Base-by-base conservation (phyloP, 2,797 vertebrate species). In the Tauraco hartlaubi region DNA sequence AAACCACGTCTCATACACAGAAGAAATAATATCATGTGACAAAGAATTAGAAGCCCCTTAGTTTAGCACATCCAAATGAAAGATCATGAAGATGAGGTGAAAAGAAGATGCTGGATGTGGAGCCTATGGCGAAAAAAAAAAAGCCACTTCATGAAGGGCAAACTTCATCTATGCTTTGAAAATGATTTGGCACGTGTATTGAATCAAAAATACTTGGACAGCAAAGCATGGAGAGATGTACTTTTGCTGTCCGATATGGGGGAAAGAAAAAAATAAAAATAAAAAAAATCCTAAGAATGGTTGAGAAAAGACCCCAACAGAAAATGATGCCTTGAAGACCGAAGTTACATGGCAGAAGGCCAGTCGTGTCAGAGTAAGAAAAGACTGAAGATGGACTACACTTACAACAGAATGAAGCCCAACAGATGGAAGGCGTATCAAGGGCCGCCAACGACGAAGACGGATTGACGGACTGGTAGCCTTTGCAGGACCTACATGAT, bases 341-440 rank as follows among this genome's bases (percentile, higher is more conserved):
- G 85, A 94, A 97, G 88, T 68, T 95, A 88, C 78, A 49, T 19
- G 75, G 91, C 88, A 93, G 95, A 69, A 90, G 67, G 90, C 88
- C 97, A 92, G 81, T 68, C 39, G 71, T 91, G 94, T 94, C 97
- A 97, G 96, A 97, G 85, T 96, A 97, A 97, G 98, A 90, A 98
- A 97, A 98, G 97, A 96, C 95, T 97, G 97, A 98, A 98, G 97
- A 97, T 97, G 97, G 97, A 98, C 98, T 98, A 98, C 97, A 98
- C 98, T 98, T 98, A 98, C 98, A 98, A 98, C 97, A 98, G 97
- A 98, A 98, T 97, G 98, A 97, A 98, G 98, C 97, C 98, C 98
- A 88, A 98, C 96, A 98, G 98, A 98, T 97, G 98, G 98, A 91
- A 98, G 96, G 97, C 98, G 98, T 97, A 98, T 98, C 97, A 98